A percentile compares a stretch with the other conserved stretches of the same genome.
Evolutionary conservation across 2,797 vertebrate genomes (phyloP).

Genomic region (Nasua narica): DNA sequence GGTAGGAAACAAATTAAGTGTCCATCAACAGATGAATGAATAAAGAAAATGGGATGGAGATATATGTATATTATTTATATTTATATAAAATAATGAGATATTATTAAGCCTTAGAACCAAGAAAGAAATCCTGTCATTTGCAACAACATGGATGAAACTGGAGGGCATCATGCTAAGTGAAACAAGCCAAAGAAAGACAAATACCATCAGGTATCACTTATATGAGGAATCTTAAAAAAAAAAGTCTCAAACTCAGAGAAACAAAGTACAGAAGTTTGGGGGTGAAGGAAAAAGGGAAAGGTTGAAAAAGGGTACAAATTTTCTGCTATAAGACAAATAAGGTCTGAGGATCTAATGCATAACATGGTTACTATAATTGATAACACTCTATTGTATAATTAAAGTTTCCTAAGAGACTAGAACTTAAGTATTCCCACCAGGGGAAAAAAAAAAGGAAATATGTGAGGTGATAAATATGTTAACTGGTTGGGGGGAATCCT

Average conservation of each 20-base stretch:
- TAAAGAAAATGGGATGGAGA: background rate
- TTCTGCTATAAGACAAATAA: background rate
- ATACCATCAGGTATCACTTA: background rate
- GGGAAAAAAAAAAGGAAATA: background rate
- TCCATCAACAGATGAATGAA: background rate
- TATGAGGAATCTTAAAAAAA: background rate
- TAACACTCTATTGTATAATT: background rate
- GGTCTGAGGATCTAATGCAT: background rate
- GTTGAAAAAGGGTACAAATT: background rate
- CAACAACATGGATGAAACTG: background rate
- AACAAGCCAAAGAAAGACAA: background rate
- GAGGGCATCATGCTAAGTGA: background rate
- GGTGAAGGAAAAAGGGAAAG: background rate
- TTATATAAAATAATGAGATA: background rate
- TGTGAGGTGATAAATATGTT: background rate
- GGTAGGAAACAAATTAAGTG: background rate
- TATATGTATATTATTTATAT: no score
- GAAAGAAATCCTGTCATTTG: background rate
- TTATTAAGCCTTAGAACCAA: background rate
- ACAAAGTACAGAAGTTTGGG: background rate
- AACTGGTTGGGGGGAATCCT: background rate
- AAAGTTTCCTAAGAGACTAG: background rate
- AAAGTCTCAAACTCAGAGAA: background rate
- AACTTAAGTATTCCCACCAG: background rate
- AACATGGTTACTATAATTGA: background rate